These are phyloP conservation scores for Perizoma affinitatum DNA, from an alignment of 2,888 invertebrate genomes.

Conservation along the genomic window DNA sequence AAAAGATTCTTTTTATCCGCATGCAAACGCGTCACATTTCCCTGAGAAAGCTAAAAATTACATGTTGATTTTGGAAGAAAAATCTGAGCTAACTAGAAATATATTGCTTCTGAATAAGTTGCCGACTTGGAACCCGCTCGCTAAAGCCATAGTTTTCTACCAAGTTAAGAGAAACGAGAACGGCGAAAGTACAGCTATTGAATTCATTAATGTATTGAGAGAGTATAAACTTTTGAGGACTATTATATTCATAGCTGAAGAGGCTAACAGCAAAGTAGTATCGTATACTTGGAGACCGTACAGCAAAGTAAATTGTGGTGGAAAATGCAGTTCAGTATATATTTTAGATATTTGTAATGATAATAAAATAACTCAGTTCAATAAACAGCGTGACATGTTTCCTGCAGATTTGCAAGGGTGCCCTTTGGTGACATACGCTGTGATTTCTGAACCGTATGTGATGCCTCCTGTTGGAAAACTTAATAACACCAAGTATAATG, in stretches of 20 bases:
- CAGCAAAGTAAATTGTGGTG: constrained; percentile 70
- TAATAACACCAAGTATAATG: constrained; percentile 53
- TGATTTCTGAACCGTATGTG: constrained; percentile 78
- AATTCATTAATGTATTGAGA: constrained; percentile 71
- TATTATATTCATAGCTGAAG: constrained; percentile 70
- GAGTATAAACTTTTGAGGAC: constrained; percentile 67
- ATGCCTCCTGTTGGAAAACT: constrained; percentile 67
- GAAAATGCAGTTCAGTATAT: constrained; percentile 67
- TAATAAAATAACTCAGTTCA: constrained; percentile 54
- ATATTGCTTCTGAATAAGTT: constrained; percentile 75
- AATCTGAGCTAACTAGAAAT: constrained; percentile 72
- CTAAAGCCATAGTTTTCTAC: constrained; percentile 76
- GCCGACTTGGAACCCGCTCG: constrained; percentile 81
- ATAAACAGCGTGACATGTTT: constrained; percentile 64
- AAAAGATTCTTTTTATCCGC: constrained; percentile 77
- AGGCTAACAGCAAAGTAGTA: constrained; percentile 58
- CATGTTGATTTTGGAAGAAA: constrained; percentile 79
- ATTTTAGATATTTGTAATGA: constrained; percentile 70
- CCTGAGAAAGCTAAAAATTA: constrained; percentile 83
- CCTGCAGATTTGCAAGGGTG: constrained; percentile 72
- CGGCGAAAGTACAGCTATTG: constrained; percentile 57
- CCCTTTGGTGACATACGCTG: constrained; percentile 70
- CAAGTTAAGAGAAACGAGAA: constrained; percentile 59
- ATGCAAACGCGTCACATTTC: constrained; percentile 80
- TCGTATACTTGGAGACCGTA: constrained; percentile 78